These are phyloP conservation scores for Aspidiotus destructor DNA, from an alignment of 2,888 invertebrate species.

Conservation along the genomic window DNA sequence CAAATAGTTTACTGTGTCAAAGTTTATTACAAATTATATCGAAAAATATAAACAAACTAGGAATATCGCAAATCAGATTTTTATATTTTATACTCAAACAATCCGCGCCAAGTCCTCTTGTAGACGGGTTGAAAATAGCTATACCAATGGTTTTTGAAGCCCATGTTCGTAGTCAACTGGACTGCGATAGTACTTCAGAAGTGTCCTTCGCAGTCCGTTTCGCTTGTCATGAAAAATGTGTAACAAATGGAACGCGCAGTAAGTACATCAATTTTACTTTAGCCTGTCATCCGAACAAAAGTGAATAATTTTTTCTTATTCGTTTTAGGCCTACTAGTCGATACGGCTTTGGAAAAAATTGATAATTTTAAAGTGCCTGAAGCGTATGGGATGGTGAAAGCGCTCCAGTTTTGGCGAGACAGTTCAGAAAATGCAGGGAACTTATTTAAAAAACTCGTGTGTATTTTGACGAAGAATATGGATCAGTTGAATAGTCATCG, in stretches of 20 bases:
- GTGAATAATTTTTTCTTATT: not conserved
- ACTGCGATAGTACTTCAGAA: not conserved
- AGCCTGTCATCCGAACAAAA: not conserved
- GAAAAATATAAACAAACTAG: constrained; percentile 52
- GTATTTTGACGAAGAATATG: constrained; percentile 1
- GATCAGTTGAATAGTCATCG: not conserved
- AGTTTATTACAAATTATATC: constrained; percentile 55
- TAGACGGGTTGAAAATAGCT: constrained; percentile 55
- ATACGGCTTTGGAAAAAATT: not conserved
- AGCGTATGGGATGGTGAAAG: not conserved
- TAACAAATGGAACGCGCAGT: not conserved
- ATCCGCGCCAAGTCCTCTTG: constrained; percentile 48
- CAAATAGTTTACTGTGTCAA: constrained; percentile 51
- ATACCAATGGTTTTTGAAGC: constrained; percentile 58
- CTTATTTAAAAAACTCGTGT: constrained; percentile 6
- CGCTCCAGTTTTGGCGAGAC: not conserved
- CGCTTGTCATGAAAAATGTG: not conserved
- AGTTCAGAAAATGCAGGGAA: not conserved
- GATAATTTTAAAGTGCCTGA: not conserved
- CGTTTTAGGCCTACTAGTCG: not conserved
- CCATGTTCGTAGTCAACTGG: constrained; percentile 51
- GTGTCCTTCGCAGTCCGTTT: not conserved
- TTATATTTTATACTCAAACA: constrained; percentile 51
- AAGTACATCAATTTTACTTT: not conserved
- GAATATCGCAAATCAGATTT: constrained; percentile 53